These are phyloP conservation scores for Tuta absoluta DNA, from an alignment of 2,888 invertebrate genomes.

Conservation along the genomic window DNA sequence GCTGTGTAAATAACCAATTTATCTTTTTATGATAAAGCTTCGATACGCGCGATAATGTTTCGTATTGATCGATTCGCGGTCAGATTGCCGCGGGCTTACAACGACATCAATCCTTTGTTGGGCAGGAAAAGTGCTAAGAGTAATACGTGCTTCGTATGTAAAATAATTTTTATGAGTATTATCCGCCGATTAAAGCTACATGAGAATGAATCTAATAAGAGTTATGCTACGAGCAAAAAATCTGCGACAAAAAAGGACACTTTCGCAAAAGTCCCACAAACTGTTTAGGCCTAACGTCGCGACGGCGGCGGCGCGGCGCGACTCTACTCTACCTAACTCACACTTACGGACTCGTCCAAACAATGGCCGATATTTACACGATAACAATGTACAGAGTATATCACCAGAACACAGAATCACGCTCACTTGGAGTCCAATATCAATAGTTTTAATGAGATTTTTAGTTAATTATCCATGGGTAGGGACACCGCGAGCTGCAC, in stretches of 20 bases:
- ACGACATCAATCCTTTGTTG: constrained; percentile 17
- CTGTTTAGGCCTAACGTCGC: constrained; percentile 66
- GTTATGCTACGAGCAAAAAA: constrained; percentile 59
- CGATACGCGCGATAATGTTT: constrained; percentile 29
- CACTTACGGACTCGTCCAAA: constrained; percentile 65
- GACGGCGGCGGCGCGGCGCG: constrained; percentile 50
- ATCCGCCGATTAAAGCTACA: not conserved
- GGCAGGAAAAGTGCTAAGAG: constrained; percentile 25
- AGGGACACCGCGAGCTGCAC: constrained; percentile 33
- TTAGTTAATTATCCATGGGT: constrained; percentile 34
- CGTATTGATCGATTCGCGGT: constrained; percentile 30
- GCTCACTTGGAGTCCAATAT: constrained; percentile 77
- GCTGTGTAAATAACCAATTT: constrained; percentile 41
- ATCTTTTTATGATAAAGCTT: constrained; percentile 27
- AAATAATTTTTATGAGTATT: constrained; percentile 16
- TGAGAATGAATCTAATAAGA: constrained; percentile 40
- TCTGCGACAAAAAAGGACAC: constrained; percentile 68
- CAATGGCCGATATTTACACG: constrained; percentile 71
- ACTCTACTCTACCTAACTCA: constrained; percentile 64
- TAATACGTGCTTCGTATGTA: not conserved
- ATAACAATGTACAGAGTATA: constrained; percentile 52
- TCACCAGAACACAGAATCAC: constrained; percentile 73
- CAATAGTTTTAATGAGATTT: constrained; percentile 62
- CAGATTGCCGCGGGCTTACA: constrained; percentile 23
- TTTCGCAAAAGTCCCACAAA: constrained; percentile 63